Evolutionary conservation across 2,888 invertebrate genomes (phyloP), one percentile per base, ranked within the genome.

Genomic region (Caradrina kadenii): DNA sequence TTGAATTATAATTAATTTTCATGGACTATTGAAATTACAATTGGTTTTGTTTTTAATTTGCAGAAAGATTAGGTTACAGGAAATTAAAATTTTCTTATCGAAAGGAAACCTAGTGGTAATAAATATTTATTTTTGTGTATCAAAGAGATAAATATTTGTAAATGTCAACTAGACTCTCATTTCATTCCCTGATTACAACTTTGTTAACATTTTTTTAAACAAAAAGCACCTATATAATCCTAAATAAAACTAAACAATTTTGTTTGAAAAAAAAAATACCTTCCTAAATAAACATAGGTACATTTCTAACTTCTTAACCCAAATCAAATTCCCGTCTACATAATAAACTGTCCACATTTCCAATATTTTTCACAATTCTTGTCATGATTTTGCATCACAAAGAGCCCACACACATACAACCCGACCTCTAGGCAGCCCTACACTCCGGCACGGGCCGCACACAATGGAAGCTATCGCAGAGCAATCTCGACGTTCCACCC

Each of bases 391-490:
- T 31, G 19, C 52, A 8, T 15, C 22, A 63, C 60, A 71, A 66
- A 56, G 59, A 72, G 77, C 67, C 76, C 77, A 72, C 76, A 76
- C 66, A 66, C 59, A 54, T 26, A 19, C 50, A 49, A 19, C n/a
- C 39, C 7, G 21, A 56, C 10, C 26, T 68, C 15, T 21, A 48
- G 76, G 15, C 86, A 88, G 60, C 89, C 89, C 88, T 89, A 81
- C 42, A 26, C 10, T 7, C 49, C 70, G 71, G 72, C 81, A 71
- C 80, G 83, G 75, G 80, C 79, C 79, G 82, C 79, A 88, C 84
- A 92, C 92, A 92, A 93, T 93, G 85, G 91, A 66, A 74, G 80
- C 84, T 92, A 92, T 92, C 91, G 77, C 73, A 58, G 80, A 73
- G 65, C 84, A 81, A 91, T 91, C 91, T 91, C 79, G 73, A 81